Conservation (phyloP, 2,113 vertebrate species). For the Boulengeromyrus knoepffleri region DNA sequence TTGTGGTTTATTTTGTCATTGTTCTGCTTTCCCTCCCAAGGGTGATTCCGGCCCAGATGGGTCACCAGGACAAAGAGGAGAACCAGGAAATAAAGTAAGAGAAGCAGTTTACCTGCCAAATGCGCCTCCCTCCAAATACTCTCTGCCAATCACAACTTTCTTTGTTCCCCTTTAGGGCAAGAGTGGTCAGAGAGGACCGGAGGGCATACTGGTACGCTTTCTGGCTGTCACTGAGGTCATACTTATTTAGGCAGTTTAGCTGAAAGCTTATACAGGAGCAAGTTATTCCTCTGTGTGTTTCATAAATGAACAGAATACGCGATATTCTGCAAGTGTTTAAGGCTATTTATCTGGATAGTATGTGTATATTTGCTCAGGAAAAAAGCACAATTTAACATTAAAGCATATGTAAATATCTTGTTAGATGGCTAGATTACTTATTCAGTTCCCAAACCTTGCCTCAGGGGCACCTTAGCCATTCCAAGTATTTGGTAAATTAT, state of each 20-base stretch:
- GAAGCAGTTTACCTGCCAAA: neutral
- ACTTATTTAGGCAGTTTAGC: neutral
- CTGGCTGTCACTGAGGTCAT: neutral
- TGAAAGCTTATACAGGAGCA: neutral
- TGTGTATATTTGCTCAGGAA: neutral
- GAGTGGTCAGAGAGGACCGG: neutral
- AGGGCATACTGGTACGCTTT: neutral
- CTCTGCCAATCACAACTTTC: neutral
- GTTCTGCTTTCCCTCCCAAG: neutral
- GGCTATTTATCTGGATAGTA: neutral
- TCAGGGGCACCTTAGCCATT: neutral
- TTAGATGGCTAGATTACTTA: neutral
- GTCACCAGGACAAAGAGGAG: conserved; percentile 7
- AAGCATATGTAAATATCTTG: neutral
- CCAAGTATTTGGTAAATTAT: neutral
- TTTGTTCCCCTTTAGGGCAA: conserved; percentile 4
- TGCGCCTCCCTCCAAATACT: neutral
- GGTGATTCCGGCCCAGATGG: conserved; percentile 15
- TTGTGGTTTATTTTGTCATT: neutral
- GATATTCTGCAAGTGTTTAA: neutral
- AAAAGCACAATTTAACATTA: neutral
- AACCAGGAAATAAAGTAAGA: conserved; percentile 21
- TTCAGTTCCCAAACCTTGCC: neutral
- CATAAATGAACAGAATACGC: neutral
- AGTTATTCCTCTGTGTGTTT: neutral